These are phyloP conservation scores for Phlogophora meticulosa DNA, from an alignment of 2,888 invertebrate genomes.

Conservation along the genomic window DNA sequence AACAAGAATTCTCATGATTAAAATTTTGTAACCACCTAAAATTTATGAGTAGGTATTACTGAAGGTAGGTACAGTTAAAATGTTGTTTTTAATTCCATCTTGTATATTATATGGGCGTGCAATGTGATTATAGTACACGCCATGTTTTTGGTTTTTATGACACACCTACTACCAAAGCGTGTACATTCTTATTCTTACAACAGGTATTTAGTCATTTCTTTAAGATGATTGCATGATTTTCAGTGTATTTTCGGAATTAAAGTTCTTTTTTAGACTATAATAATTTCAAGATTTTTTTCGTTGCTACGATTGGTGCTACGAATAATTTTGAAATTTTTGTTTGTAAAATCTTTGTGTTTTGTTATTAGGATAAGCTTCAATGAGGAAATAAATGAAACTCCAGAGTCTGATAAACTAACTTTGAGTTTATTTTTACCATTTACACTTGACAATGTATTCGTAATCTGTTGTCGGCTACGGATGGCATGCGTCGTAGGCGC, in stretches of 20 bases:
- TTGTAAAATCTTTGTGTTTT: neutral
- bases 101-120: constrained; percentile 44
- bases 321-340: neutral
- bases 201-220: neutral
- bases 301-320: constrained; percentile 42
- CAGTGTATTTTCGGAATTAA: neutral
- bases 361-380: constrained; percentile 3
- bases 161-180: constrained; percentile 9
- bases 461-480: constrained; percentile 90
- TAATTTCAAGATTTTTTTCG: neutral
- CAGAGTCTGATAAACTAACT: constrained; percentile 91
- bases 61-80: constrained; percentile 12
- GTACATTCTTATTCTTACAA: constrained; percentile 10
- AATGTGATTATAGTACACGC: constrained; percentile 32
- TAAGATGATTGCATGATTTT: neutral
- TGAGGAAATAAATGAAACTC: constrained; percentile 83
- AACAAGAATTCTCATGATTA: constrained; percentile 51
- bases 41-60: constrained; percentile 28
- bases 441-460: constrained; percentile 92
- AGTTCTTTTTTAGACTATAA: neutral
- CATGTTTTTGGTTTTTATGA: constrained; percentile 12
- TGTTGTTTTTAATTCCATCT: constrained; percentile 42
- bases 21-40: constrained; percentile 40
- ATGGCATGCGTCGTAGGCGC: constrained; percentile 85
- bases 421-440: constrained; percentile 92